Conservation (phyloP, 2,113 vertebrate genomes). For the Zosterops lateralis region DNA sequence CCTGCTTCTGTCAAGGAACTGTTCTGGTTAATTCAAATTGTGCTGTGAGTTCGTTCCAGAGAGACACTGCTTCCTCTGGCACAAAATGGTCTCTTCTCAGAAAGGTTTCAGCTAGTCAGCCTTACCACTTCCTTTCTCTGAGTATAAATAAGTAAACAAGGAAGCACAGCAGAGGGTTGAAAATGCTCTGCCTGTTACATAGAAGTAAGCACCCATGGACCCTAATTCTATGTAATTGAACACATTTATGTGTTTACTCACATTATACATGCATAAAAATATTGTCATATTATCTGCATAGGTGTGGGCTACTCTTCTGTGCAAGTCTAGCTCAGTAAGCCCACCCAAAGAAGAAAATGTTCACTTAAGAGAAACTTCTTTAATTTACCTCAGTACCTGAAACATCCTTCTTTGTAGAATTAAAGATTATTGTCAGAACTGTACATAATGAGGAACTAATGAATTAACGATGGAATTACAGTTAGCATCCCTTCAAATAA, state of each 20-base stretch:
- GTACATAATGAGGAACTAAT: background rate
- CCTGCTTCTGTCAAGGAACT: background rate
- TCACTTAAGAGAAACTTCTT: background rate
- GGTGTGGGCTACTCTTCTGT: background rate
- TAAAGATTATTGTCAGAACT: background rate
- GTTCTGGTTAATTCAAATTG: background rate
- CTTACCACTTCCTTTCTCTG: slow-evolving; percentile 81
- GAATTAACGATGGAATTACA: background rate
- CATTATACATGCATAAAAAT: background rate
- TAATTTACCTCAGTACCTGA: background rate
- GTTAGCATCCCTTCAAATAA: background rate
- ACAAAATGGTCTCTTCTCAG: slow-evolving; percentile 77
- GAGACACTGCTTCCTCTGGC: slow-evolving; percentile 66
- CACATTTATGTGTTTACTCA: background rate
- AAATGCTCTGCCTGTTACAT: background rate
- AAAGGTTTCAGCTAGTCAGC: slow-evolving; percentile 75
- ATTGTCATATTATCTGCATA: background rate
- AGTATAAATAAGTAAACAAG: slow-evolving; percentile 78
- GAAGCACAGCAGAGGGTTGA: slow-evolving; percentile 54
- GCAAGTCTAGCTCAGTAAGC: background rate
- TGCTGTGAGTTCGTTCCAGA: slow-evolving; percentile 1
- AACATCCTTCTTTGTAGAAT: background rate
- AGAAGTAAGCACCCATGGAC: background rate
- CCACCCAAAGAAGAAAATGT: fast-evolving
- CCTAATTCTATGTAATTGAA: background rate